These are phyloP conservation scores for Clarias gariepinus DNA, from an alignment of 2,113 vertebrate species.

Conservation along the genomic window DNA sequence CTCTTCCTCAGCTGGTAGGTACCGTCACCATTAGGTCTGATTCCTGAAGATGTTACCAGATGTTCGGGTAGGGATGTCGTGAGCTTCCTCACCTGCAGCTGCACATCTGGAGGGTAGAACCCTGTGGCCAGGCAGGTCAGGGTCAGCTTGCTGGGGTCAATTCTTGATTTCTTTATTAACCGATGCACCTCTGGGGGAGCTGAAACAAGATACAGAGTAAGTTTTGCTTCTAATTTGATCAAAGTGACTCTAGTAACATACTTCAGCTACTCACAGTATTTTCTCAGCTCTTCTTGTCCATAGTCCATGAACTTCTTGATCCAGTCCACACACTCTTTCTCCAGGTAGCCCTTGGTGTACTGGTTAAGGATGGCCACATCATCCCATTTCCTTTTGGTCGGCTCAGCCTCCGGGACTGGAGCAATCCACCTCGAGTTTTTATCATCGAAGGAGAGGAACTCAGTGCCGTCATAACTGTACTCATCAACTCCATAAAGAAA, in stretches of 20 bases:
- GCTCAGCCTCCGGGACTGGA: background rate
- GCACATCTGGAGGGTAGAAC: conserved; percentile 41
- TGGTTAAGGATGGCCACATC: conserved; percentile 44
- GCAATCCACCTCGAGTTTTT: conserved; percentile 36
- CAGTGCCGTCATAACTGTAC: conserved; percentile 52
- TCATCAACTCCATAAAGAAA: conserved; percentile 40
- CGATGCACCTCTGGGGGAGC: conserved; percentile 24
- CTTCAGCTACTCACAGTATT: background rate
- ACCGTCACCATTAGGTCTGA: conserved; percentile 46
- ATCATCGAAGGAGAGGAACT: conserved; percentile 57
- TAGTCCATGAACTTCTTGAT: conserved; percentile 42
- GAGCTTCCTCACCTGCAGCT: background rate
- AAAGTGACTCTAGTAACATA: background rate
- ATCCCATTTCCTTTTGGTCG: conserved; percentile 57
- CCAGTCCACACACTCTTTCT: conserved; percentile 55
- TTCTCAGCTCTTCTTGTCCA: background rate
- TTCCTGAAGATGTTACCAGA: background rate
- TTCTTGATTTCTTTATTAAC: conserved; percentile 3
- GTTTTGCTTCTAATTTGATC: background rate
- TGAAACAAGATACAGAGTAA: background rate
- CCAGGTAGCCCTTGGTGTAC: conserved; percentile 55
- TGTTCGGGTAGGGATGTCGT: background rate
- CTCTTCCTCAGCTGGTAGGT: conserved; percentile 36
- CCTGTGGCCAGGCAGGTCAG: conserved; percentile 46
- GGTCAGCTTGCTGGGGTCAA: background rate